Base-by-base conservation (phyloP, 2,113 vertebrate genomes). In the Pterophyllum scalare region DNA sequence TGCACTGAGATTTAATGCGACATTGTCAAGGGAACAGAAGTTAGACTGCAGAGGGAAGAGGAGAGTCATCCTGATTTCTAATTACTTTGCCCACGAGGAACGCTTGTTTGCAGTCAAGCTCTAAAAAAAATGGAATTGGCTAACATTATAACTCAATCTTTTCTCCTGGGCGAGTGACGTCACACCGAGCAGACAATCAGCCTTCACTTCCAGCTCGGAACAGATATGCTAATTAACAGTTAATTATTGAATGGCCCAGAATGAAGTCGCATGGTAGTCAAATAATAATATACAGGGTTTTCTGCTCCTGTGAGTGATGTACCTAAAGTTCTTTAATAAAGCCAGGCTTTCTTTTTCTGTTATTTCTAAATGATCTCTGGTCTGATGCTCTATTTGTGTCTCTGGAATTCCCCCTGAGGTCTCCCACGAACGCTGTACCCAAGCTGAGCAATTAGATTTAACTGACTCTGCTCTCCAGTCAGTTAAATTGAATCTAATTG, bases 31-130 rank as follows among this genome's bases (percentile, higher is more conserved):
- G 82, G 22, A 82, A 7, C 28, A 57, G 65, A 62, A n/a, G n/a
- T 64, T 76, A 77, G 61, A 65, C 72, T 81, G 82, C 79, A 77
- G 76, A 62, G 31, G 76, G 28, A 35, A 57, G 82, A 72, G 62
- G 72, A 79, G 31, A 75, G 24, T n/a, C 57, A 52, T 49, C 43
- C 67, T 79, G 60, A 74, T 88, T 75, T 62, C 70, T 90, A 82
- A 82, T 88, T 88, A 82, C 58, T 86, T 83, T 26, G 60, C 58
- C 79, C 40, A 10, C n/a, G 9, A 76, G 65, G 57, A 81, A 74
- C 77, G 80, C 24, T 82, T 75, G 82, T 95, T 94, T 95, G 89
- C 86, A 87, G 82, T 46, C 22, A 40, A 88, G 87, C 89, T 90
- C n/a, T n/a, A n/a, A n/a, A n/a, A n/a, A 52, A 88, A 85, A 56